phyloP scores from a whole-genome alignment of 2,797 vertebrate genomes.

The Emys orbicularis region DNA sequence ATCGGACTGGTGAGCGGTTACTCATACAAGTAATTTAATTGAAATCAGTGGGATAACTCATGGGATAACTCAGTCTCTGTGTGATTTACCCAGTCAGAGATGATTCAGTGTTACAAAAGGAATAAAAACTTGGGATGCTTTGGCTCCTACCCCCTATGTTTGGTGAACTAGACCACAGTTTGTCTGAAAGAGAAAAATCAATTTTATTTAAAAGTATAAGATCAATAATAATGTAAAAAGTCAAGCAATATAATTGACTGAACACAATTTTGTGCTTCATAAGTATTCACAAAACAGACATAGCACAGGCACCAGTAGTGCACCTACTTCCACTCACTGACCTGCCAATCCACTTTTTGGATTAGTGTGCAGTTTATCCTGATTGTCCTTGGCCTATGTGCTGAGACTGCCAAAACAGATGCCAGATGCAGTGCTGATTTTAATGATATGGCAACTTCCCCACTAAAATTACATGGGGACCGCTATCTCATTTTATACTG shows the following conservation, averaged over 20 bases:
- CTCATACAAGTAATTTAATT: no score
- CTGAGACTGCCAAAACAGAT: not conserved
- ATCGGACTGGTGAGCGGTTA: no score
- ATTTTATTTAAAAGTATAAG: no score
- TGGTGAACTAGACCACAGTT: not conserved
- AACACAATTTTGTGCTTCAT: not conserved
- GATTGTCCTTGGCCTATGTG: not conserved
- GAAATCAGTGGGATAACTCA: no score
- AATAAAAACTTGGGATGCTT: no score
- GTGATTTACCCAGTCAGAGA: no score
- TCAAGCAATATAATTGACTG: no score
- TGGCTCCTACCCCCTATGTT: not conserved
- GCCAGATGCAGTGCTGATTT: not conserved
- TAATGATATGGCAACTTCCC: not conserved
- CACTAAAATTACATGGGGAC: not conserved
- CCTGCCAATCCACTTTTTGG: not conserved
- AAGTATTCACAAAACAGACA: not conserved
- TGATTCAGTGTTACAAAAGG: no score
- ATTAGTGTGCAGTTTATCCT: not conserved
- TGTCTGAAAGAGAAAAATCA: not conserved
- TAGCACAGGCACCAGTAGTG: fast-evolving
- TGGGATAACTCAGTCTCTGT: no score
- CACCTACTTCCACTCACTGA: not conserved
- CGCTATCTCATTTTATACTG: not conserved
- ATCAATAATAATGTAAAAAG: no score